phyloP scores from a whole-genome alignment of 2,797 vertebrate genomes.

The Taenioides sp. region DNA sequence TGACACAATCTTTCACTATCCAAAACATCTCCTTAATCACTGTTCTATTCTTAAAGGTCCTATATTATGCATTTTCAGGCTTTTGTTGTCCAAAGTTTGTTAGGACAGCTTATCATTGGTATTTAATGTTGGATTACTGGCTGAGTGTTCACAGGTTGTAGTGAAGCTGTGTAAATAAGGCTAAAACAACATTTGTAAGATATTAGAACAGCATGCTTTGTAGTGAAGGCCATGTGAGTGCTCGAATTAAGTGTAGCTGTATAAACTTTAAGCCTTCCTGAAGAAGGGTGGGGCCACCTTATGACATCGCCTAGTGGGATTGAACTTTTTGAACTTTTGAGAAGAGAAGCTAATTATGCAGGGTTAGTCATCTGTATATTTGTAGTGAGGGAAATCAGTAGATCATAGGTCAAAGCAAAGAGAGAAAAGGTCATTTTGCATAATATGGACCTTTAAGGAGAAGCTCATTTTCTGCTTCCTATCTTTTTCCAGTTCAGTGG shows the following conservation, averaged over 20 bases:
- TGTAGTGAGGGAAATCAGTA: neutral
- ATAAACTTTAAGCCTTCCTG: neutral
- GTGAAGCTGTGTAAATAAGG: neutral
- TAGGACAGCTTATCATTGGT: neutral
- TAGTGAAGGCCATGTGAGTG: too few species aligned
- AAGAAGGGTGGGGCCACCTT: neutral
- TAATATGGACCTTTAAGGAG: slow-evolving; percentile 2
- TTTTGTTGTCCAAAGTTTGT: neutral
- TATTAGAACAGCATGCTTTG: too few species aligned
- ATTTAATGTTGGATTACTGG: neutral
- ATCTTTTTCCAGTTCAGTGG: slow-evolving; percentile 3
- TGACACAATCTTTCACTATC: neutral
- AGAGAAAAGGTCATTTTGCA: neutral
- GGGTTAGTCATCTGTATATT: too few species aligned
- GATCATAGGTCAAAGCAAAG: neutral
- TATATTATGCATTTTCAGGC: neutral
- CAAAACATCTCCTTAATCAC: neutral
- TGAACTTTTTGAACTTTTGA: neutral
- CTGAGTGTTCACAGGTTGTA: neutral
- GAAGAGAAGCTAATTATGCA: too few species aligned
- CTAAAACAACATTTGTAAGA: neutral
- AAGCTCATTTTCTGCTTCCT: neutral
- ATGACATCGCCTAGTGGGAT: neutral
- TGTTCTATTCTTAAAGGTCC: slow-evolving; percentile 6
- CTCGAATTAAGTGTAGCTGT: too few species aligned